These are phyloP conservation scores for Clupea harengus DNA, from an alignment of 2,113 vertebrate species.

Conservation along the genomic window DNA sequence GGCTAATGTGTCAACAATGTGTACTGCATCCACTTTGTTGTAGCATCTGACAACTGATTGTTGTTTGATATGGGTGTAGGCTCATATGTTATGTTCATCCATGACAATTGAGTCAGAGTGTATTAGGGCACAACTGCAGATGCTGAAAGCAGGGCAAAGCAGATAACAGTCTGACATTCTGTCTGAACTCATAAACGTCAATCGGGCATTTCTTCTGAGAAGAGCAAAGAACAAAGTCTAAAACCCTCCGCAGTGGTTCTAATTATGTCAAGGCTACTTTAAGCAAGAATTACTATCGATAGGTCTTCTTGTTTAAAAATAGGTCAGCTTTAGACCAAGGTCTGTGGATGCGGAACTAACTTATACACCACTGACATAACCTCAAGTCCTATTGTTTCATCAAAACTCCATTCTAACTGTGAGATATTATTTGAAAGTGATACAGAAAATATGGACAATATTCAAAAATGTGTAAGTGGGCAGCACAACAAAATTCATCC, in stretches of 20 bases:
- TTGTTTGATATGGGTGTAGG: not conserved
- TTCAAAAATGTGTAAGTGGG: not conserved
- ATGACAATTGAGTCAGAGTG: not conserved
- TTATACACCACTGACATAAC: not conserved
- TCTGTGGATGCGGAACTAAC: not conserved
- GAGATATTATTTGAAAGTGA: not conserved
- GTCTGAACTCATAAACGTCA: not conserved
- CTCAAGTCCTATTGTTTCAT: not conserved
- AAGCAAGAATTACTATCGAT: not conserved
- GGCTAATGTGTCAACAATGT: not conserved
- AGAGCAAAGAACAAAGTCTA: constrained; percentile 2
- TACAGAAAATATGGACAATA: not conserved
- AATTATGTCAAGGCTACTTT: constrained; percentile 4
- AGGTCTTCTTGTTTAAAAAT: not conserved
- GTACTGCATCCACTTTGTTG: not conserved
- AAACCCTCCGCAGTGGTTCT: not conserved
- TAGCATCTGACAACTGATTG: not conserved
- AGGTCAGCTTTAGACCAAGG: not conserved
- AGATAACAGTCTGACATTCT: not conserved
- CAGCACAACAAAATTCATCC: not conserved
- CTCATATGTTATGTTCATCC: not conserved
- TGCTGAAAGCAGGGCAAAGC: not conserved
- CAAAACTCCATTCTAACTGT: not conserved
- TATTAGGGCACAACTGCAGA: not conserved
- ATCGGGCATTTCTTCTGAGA: not conserved